A percentile compares a stretch with the other conserved stretches of the same genome.
Evolutionary conservation across 2,888 invertebrate genomes (phyloP).

Genomic region (Papilio demoleus): DNA sequence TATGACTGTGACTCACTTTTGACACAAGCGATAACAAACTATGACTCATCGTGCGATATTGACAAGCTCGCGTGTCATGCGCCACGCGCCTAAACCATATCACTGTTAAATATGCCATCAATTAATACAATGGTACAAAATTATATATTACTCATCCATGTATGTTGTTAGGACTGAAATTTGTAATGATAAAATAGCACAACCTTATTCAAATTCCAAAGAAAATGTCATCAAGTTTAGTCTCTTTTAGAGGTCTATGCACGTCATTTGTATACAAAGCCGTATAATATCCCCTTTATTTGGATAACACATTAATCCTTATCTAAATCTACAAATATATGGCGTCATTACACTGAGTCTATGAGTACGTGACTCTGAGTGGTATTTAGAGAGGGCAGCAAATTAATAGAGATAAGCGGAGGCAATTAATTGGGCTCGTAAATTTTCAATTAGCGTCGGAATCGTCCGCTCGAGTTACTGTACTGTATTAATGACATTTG

Average conservation of each 20-base stretch:
- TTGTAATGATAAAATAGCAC: neutral
- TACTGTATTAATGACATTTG: slow-evolving; percentile 29
- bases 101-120: slow-evolving; percentile 22
- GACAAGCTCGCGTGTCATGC: slow-evolving; percentile 27
- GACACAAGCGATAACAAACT: slow-evolving; percentile 47
- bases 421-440: slow-evolving; percentile 31
- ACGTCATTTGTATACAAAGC: neutral
- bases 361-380: neutral
- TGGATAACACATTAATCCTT: neutral
- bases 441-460: slow-evolving; percentile 39
- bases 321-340: slow-evolving; percentile 16
- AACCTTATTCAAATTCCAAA: neutral
- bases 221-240: neutral
- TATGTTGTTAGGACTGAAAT: neutral
- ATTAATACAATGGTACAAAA: slow-evolving; percentile 3
- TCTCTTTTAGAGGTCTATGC: neutral
- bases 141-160: neutral
- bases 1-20: slow-evolving; percentile 49
- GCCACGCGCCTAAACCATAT: neutral
- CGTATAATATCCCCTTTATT: neutral
- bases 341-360: slow-evolving; percentile 16
- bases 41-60: slow-evolving; percentile 30
- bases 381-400: slow-evolving; percentile 18
- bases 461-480: slow-evolving; percentile 19
- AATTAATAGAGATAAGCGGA: slow-evolving; percentile 34